Conservation (phyloP, 1,140 invertebrate genomes). For the Diprion similis region DNA sequence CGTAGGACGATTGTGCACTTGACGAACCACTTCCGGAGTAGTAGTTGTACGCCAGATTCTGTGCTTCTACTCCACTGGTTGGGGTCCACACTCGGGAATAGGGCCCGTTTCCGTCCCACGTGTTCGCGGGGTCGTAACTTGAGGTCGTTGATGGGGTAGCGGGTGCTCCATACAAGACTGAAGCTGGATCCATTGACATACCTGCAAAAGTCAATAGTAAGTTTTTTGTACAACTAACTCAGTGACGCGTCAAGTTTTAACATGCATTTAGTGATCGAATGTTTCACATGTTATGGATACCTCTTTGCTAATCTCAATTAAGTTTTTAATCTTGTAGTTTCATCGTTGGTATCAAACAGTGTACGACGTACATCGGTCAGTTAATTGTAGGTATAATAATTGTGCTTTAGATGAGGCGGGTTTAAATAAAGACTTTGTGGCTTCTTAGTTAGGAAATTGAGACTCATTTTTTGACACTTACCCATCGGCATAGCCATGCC, state of each 20-base stretch:
- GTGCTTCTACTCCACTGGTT: conserved; percentile 56
- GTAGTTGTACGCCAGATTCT: conserved; percentile 79
- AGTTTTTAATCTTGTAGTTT: no score
- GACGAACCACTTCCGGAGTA: conserved; percentile 69
- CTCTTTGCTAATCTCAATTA: no score
- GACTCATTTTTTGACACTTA: conserved; percentile 23
- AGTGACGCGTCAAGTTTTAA: no score
- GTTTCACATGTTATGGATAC: no score
- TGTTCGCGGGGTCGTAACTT: conserved; percentile 56
- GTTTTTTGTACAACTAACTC: background rate
- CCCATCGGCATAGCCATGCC: conserved; percentile 59
- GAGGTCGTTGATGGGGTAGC: conserved; percentile 66
- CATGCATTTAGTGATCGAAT: no score
- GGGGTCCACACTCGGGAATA: conserved; percentile 79
- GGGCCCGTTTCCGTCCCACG: conserved; percentile 74
- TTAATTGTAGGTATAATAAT: no score
- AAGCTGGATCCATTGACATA: conserved; percentile 75
- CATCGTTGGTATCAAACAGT: no score
- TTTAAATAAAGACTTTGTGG: background rate
- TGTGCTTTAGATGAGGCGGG: no score
- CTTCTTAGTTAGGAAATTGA: background rate
- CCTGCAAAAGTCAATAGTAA: conserved; percentile 51
- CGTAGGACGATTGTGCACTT: conserved; percentile 57
- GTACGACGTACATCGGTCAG: no score
- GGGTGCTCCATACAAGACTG: conserved; percentile 68